phyloP scores from a whole-genome alignment of 2,797 vertebrate species.

The Acipenser ruthenus region DNA sequence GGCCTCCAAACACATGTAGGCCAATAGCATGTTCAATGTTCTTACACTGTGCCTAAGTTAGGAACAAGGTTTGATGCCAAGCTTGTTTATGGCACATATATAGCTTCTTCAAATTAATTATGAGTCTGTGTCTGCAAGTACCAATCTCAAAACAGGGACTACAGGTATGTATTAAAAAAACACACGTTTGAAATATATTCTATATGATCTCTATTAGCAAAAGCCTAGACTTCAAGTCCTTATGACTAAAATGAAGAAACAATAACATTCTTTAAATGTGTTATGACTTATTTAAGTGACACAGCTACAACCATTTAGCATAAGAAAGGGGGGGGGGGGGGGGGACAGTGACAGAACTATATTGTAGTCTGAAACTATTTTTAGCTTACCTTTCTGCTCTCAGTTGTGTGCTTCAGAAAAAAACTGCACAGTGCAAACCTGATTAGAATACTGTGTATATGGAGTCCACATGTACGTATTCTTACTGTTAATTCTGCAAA shows the following conservation, averaged over 20 bases:
- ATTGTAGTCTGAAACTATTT: neutral
- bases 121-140: slow-evolving; percentile 21
- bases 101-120: slow-evolving; percentile 29
- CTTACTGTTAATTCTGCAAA: slow-evolving; percentile 1
- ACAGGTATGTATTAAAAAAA: slow-evolving; percentile 27
- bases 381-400: neutral
- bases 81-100: no score
- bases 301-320: neutral
- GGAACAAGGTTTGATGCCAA: no score
- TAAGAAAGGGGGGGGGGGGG: neutral
- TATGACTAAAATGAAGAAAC: neutral
- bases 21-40: no score
- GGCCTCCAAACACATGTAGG: no score
- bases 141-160: slow-evolving; percentile 8
- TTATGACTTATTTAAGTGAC: neutral
- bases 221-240: neutral
- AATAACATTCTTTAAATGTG: neutral
- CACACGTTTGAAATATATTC: slow-evolving; percentile 11
- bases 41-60: no score
- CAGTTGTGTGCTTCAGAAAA: neutral
- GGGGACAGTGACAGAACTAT: neutral
- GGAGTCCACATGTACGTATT: neutral
- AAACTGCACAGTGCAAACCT: neutral
- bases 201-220: neutral
- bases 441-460: neutral